These are phyloP conservation scores for Elephas maximus DNA, from an alignment of 2,113 vertebrate species.

Conservation along the genomic window DNA sequence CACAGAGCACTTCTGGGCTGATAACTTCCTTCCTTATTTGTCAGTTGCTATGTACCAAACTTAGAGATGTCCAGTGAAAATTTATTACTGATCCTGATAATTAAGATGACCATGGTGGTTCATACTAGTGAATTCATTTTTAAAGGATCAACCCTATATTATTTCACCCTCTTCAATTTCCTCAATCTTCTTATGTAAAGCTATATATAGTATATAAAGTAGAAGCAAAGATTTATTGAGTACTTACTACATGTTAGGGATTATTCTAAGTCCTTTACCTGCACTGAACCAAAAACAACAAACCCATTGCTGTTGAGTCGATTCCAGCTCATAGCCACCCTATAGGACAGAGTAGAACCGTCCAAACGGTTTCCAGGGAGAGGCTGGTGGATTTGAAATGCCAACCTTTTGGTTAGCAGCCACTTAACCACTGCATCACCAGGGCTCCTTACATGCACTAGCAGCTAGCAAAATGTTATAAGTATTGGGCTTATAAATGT, in stretches of 20 bases:
- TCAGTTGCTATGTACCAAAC: not conserved
- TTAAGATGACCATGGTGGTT: not conserved
- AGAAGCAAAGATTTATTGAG: constrained; percentile 21
- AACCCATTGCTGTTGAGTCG: too few relatives aligned
- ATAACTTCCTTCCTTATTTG: not conserved
- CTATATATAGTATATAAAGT: not conserved
- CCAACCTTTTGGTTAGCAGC: too few relatives aligned
- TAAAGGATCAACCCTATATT: not conserved
- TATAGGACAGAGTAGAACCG: too few relatives aligned
- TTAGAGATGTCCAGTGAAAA: not conserved
- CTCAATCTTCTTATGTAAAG: constrained; percentile 1
- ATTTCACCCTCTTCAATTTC: not conserved
- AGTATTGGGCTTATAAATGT: not conserved
- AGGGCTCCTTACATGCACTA: not conserved
- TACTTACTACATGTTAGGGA: not conserved
- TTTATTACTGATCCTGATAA: not conserved
- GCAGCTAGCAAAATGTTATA: not conserved
- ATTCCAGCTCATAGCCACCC: too few relatives aligned
- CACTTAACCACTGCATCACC: too few relatives aligned
- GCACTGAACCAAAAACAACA: too few relatives aligned
- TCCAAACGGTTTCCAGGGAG: too few relatives aligned
- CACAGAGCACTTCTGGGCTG: not conserved
- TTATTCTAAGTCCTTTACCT: constrained; percentile 7
- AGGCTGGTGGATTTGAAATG: too few relatives aligned
- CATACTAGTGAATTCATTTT: not conserved